These are phyloP conservation scores for Hyphantria cunea DNA, from an alignment of 1,140 invertebrate species.

Conservation along the genomic window DNA sequence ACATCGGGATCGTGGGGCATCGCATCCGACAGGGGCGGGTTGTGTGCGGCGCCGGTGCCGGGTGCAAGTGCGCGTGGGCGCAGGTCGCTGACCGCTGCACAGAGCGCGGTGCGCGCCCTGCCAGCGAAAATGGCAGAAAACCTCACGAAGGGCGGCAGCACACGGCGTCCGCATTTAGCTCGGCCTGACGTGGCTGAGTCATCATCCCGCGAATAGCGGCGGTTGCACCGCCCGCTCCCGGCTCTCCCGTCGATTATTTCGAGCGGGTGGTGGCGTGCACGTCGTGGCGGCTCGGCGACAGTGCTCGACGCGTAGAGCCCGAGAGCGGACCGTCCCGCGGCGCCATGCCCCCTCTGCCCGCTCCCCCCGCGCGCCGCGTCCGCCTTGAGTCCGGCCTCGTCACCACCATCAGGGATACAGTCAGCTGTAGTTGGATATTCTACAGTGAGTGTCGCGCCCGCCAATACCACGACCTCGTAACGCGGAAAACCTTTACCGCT, in stretches of 20 bases:
- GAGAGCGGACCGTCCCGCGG: constrained; percentile 33
- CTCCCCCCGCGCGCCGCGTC: constrained; percentile 72
- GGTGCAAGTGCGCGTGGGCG: constrained; percentile 66
- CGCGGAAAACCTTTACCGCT: constrained; percentile 44
- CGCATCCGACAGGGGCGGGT: constrained; percentile 8
- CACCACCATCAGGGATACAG: constrained; percentile 82
- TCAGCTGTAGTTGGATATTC: constrained; percentile 84
- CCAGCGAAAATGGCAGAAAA: constrained; percentile 74
- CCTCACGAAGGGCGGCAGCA: constrained; percentile 78
- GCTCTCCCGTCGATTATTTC: constrained; percentile 79
- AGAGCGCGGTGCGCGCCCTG: constrained; percentile 64
- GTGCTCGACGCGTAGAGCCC: neutral
- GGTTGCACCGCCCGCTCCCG: constrained; percentile 77
- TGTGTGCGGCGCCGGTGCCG: constrained; percentile 40
- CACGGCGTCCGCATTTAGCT: constrained; percentile 79
- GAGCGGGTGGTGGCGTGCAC: constrained; percentile 57
- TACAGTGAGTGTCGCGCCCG: constrained; percentile 82
- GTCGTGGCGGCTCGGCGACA: constrained; percentile 59
- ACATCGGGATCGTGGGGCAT: neutral
- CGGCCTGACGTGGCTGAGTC: constrained; percentile 74
- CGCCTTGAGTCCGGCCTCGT: constrained; percentile 78
- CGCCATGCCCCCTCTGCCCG: constrained; percentile 67
- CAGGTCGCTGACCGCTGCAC: constrained; percentile 71
- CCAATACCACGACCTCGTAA: constrained; percentile 22
- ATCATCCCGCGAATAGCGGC: constrained; percentile 74